phyloP scores from a whole-genome alignment of 2,888 invertebrate species.

The Tetrapedia diversipes region DNA sequence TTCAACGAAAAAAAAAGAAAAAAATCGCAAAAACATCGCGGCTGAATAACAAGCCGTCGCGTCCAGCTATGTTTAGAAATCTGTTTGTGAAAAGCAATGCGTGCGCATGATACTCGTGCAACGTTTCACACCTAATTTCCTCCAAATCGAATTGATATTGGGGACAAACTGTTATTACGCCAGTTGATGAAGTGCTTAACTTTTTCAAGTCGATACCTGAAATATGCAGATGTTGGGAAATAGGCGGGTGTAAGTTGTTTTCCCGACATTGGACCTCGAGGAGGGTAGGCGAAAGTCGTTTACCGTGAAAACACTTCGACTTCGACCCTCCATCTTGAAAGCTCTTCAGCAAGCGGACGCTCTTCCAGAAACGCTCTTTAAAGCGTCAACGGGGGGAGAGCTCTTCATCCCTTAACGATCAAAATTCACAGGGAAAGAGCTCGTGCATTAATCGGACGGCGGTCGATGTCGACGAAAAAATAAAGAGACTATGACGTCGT shows the following conservation, averaged over 20 bases:
- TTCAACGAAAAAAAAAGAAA: too few species aligned
- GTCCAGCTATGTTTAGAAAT: constrained; percentile 49
- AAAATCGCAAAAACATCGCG: constrained; percentile 45
- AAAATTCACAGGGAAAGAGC: constrained; percentile 1
- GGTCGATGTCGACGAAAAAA: not conserved
- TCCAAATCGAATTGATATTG: constrained; percentile 1
- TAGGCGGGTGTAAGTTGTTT: too few species aligned
- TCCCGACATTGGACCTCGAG: not conserved
- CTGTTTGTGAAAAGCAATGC: not conserved
- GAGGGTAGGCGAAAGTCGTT: constrained; percentile 20
- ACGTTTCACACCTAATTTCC: constrained; percentile 24
- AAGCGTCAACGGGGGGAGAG: not conserved
- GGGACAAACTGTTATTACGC: not conserved
- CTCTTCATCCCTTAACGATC: constrained; percentile 12
- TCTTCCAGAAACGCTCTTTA: constrained; percentile 19
- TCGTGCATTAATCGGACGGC: too few species aligned
- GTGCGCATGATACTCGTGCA: not conserved
- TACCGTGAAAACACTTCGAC: constrained; percentile 6
- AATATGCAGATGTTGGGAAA: too few species aligned
- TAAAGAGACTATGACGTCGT: too few species aligned
- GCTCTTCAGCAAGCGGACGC: constrained; percentile 19
- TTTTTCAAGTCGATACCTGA: too few species aligned
- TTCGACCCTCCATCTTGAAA: constrained; percentile 15
- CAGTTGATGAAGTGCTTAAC: too few species aligned
- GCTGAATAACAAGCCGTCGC: constrained; percentile 35